Percentiles rank a stretch among this genome's conserved stretches.
Evolutionary conservation across 2,797 vertebrate species (phyloP).

Genomic region (Ceyx erithaca): DNA sequence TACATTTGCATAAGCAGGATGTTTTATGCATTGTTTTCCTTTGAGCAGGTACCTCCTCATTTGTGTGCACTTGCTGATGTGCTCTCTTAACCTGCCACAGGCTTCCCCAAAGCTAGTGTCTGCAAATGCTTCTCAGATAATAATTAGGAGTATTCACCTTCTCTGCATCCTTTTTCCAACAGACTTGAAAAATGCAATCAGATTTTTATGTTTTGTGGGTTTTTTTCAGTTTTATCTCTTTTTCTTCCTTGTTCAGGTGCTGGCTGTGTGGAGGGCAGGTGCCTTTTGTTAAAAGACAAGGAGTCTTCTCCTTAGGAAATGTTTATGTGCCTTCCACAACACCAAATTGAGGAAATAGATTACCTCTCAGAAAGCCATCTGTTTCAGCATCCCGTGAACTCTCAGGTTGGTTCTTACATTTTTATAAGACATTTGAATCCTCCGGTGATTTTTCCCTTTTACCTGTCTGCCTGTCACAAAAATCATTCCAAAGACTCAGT

Average conservation of each 20-base stretch:
- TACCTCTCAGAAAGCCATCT: constrained; percentile 61
- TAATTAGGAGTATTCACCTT: constrained; percentile 43
- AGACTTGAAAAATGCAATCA: neutral
- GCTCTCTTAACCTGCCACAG: constrained; percentile 25
- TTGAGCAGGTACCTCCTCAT: constrained; percentile 12
- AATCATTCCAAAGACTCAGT: neutral
- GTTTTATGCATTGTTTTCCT: constrained; percentile 41
- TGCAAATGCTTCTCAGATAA: constrained; percentile 27
- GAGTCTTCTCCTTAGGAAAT: constrained; percentile 47
- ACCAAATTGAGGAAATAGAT: constrained; percentile 59
- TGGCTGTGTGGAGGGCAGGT: neutral
- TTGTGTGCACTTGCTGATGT: neutral
- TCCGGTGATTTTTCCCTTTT: constrained; percentile 33
- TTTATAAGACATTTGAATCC: constrained; percentile 34
- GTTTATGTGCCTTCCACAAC: constrained; percentile 41
- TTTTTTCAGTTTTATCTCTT: neutral
- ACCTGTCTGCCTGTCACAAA: constrained; percentile 16
- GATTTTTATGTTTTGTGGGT: neutral
- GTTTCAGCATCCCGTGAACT: constrained; percentile 31
- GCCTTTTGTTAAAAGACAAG: constrained; percentile 29
- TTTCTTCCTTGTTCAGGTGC: neutral
- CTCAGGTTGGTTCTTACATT: constrained; percentile 19
- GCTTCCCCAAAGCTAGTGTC: constrained; percentile 60
- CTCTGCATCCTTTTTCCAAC: neutral
- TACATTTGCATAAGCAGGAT: constrained; percentile 34